Percentiles rank a stretch among this genome's conserved stretches.
Conservation (phyloP, 1,140 invertebrate species). For the Bombus consobrinus region DNA sequence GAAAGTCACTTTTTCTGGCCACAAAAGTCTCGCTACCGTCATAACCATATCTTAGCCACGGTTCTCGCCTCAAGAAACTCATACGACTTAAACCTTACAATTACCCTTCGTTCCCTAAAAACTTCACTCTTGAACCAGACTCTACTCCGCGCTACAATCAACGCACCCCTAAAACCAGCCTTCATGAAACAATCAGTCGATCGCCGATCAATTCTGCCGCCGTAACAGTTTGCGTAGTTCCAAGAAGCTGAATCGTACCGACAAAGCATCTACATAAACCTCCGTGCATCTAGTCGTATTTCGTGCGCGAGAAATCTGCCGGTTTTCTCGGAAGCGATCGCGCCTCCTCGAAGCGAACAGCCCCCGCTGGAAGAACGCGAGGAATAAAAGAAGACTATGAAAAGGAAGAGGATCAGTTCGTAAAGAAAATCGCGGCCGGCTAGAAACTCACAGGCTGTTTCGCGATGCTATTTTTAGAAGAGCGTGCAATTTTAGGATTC, state of each 20-base stretch:
- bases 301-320: constrained; percentile 13
- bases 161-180: neutral
- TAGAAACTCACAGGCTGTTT: neutral
- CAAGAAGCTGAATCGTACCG: constrained; percentile 1
- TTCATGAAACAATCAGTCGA: neutral
- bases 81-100: neutral
- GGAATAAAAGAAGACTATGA: neutral
- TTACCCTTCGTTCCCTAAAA: neutral
- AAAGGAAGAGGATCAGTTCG: neutral
- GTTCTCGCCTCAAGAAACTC: neutral
- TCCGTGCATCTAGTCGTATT: constrained; percentile 16
- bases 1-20: neutral
- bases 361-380: neutral
- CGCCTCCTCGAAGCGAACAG: neutral
- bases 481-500: neutral
- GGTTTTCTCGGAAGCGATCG: constrained; percentile 3
- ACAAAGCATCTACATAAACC: constrained; percentile 34
- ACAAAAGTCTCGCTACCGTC: neutral
- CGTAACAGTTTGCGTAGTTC: neutral
- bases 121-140: neutral
- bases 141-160: neutral
- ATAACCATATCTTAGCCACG: neutral
- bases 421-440: neutral
- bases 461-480: constrained; percentile 1
- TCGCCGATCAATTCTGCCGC: constrained; percentile 6